Conservation (phyloP, 2,888 invertebrate species). For the Nephrotoma appendiculata region DNA sequence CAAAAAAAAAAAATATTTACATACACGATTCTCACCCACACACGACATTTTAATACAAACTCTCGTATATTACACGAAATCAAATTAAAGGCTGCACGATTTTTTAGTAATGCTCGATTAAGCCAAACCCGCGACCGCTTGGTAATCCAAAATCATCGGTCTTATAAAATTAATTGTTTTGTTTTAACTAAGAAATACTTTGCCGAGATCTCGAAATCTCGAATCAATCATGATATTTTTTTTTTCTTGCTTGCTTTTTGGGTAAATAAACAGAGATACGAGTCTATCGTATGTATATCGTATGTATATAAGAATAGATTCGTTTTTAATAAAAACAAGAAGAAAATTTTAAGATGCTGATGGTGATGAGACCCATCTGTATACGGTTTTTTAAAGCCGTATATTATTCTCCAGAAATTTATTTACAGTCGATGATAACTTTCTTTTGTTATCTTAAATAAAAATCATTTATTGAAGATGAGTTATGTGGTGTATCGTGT, state of each 20-base stretch:
- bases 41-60: background rate
- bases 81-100: background rate
- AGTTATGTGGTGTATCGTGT: background rate
- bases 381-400: background rate
- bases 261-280: background rate
- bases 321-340: background rate
- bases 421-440: background rate
- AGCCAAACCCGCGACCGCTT: background rate
- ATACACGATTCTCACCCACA: background rate
- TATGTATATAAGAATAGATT: background rate
- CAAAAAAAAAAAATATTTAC: background rate
- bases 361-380: background rate
- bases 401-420: background rate
- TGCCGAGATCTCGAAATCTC: background rate
- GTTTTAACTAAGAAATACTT: background rate
- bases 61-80: background rate
- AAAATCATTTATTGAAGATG: background rate
- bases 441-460: background rate
- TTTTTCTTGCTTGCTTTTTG: background rate
- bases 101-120: background rate
- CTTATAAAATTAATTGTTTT: background rate
- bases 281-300: background rate
- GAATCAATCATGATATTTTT: background rate
- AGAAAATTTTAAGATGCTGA: background rate
- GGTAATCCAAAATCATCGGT: background rate